Evolutionary conservation across 1,140 invertebrate genomes (phyloP).

Genomic region (Tetragnatha versicolor): DNA sequence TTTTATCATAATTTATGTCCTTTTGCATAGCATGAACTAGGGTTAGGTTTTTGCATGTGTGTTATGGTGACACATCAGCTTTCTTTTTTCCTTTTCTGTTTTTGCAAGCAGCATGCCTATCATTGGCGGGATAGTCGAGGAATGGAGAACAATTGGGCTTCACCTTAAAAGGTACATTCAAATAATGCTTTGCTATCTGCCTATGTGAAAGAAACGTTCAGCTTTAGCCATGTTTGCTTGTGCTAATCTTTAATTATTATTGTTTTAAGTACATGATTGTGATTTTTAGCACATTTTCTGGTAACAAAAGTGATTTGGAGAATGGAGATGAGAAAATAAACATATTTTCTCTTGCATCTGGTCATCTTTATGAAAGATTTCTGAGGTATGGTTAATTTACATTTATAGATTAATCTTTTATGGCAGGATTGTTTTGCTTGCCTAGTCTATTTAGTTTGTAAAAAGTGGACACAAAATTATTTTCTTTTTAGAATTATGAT

Average conservation of each 20-base stretch:
- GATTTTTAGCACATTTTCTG: slow-evolving; percentile 69
- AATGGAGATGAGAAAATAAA: slow-evolving; percentile 88
- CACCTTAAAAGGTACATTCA: slow-evolving; percentile 50
- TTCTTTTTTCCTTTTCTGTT: slow-evolving; percentile 48
- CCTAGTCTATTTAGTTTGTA: not conserved
- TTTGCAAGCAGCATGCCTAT: slow-evolving; percentile 58
- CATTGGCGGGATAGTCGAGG: slow-evolving; percentile 58
- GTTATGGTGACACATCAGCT: slow-evolving; percentile 39
- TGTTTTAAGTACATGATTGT: not conserved
- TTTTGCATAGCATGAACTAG: slow-evolving; percentile 34
- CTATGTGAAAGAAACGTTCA: not conserved
- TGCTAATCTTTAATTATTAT: not conserved
- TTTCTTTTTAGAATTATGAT: slow-evolving; percentile 86
- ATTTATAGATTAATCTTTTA: not conserved
- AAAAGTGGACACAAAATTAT: not conserved
- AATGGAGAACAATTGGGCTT: slow-evolving; percentile 57
- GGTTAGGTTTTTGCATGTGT: slow-evolving; percentile 26
- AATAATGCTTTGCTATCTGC: slow-evolving; percentile 10
- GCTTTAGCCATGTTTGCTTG: not conserved
- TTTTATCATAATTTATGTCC: too few species aligned
- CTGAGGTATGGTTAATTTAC: slow-evolving; percentile 65
- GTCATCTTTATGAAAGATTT: slow-evolving; percentile 98
- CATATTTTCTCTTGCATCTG: slow-evolving; percentile 98
- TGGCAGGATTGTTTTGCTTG: too few species aligned
- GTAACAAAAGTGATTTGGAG: slow-evolving; percentile 70